These are phyloP conservation scores for Struthio camelus DNA, from an alignment of 2,113 vertebrate species.

Conservation along the genomic window DNA sequence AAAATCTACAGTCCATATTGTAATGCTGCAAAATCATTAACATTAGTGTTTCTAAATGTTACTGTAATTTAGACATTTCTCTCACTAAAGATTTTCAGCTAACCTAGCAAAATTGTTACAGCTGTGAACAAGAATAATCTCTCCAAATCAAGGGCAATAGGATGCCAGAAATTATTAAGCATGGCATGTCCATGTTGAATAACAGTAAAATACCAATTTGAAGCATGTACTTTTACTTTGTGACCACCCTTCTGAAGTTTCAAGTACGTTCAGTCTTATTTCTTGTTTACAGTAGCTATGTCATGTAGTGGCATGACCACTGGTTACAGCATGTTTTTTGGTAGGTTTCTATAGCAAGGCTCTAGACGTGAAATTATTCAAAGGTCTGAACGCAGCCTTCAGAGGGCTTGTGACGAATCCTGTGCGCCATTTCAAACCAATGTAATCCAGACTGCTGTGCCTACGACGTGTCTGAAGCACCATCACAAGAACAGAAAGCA, in stretches of 20 bases:
- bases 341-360: not conserved
- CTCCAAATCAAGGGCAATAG: not conserved
- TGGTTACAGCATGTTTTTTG: not conserved
- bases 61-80: not conserved
- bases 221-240: not conserved
- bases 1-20: not conserved
- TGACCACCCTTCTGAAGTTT: not conserved
- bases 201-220: not conserved
- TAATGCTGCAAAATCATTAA: not conserved
- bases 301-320: not conserved
- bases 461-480: not conserved
- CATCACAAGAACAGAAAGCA: not conserved
- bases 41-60: not conserved
- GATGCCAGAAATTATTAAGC: not conserved
- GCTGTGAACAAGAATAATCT: not conserved
- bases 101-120: not conserved
- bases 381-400: not conserved
- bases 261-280: not conserved
- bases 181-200: not conserved
- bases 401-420: not conserved
- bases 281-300: not conserved
- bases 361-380: not conserved
- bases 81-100: not conserved
- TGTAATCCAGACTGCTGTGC: not conserved
- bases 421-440: not conserved